Evolutionary conservation across 2,797 vertebrate species (phyloP), one percentile per base, ranked within the genome.

Genomic region (Euphonia xanthogaster): DNA sequence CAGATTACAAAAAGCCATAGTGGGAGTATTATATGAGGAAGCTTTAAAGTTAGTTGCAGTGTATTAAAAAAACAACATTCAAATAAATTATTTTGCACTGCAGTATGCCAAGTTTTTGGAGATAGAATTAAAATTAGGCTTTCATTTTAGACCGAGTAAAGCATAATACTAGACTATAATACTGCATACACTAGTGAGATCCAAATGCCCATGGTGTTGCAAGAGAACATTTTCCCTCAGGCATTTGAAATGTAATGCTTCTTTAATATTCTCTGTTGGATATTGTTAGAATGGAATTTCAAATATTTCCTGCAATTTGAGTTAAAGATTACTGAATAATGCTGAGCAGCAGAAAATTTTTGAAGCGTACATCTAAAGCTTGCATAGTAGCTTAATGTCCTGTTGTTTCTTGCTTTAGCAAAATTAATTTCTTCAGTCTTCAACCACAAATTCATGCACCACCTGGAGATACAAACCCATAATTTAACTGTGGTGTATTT

Each of bases 271-370:
- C 96, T 94, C 96, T 95, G 93, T 92, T 97, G 94, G 94, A 97
- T 94, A 93, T 94, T 96, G 91, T 97, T 94, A 97, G 79, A 97
- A 97, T 94, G 91, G 88, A 94, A 97, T 97, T 97, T 97, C 93
- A 97, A 97, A 91, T 96, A 97, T 97, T 97, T 97, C 94, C 95
- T 97, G 91, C 91, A 97, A 97, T 96, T 95, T 96, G 90, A 96
- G 94, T 96, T 96, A 96, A 96, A 96, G 93, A 97, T 96, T 96
- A 97, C 91, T 93, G 96, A 94, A 96, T 95, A 95, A 96, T 91
- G 88, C 93, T 93, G 77, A 97, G 85, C 87, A 93, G 88, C 62
- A 90, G 85, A 86, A 94, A 75, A 81, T 74, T 89, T 79, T 62
- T 95, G 93, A 97, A 97, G 88, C 65, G 2, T 53, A 66, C 77